These are phyloP conservation scores for Drosophila kanekoi DNA, from an alignment of 2,888 invertebrate genomes.

Conservation along the genomic window DNA sequence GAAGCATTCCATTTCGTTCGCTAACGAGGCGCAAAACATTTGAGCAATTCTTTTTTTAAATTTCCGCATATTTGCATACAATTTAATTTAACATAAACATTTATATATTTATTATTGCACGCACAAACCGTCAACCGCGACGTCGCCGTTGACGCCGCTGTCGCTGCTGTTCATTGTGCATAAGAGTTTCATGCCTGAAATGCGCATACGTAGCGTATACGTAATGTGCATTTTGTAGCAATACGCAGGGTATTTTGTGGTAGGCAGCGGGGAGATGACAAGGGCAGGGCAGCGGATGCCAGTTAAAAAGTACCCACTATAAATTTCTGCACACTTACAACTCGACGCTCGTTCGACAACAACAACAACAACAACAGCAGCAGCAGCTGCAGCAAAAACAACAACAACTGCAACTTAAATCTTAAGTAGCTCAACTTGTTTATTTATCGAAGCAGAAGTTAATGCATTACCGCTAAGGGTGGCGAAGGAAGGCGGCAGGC, in stretches of 20 bases:
- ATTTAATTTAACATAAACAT: slow-evolving; percentile 80
- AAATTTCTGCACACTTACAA: slow-evolving; percentile 71
- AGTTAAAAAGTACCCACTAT: slow-evolving; percentile 64
- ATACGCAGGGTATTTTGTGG: slow-evolving; percentile 34
- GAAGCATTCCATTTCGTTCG: slow-evolving; percentile 44
- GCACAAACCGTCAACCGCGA: slow-evolving; percentile 28
- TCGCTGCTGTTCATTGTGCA: slow-evolving; percentile 72
- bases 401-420: slow-evolving; percentile 67
- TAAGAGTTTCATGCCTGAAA: slow-evolving; percentile 76
- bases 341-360: slow-evolving; percentile 64
- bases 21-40: slow-evolving; percentile 75
- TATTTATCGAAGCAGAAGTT: slow-evolving; percentile 79
- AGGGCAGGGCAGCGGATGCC: not conserved
- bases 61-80: slow-evolving; percentile 78
- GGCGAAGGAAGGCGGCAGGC: not conserved
- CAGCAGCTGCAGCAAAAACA: slow-evolving; percentile 22
- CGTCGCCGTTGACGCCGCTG: slow-evolving; percentile 27
- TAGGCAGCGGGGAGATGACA: not conserved
- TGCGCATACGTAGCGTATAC: slow-evolving; percentile 75
- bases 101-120: slow-evolving; percentile 72
- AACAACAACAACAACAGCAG: slow-evolving; percentile 22
- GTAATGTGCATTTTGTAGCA: slow-evolving; percentile 62
- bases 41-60: slow-evolving; percentile 74
- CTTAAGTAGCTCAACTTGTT: slow-evolving; percentile 81
- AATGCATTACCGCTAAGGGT: slow-evolving; percentile 40